Conservation (phyloP, 2,797 vertebrate species). For the Falco naumanni region DNA sequence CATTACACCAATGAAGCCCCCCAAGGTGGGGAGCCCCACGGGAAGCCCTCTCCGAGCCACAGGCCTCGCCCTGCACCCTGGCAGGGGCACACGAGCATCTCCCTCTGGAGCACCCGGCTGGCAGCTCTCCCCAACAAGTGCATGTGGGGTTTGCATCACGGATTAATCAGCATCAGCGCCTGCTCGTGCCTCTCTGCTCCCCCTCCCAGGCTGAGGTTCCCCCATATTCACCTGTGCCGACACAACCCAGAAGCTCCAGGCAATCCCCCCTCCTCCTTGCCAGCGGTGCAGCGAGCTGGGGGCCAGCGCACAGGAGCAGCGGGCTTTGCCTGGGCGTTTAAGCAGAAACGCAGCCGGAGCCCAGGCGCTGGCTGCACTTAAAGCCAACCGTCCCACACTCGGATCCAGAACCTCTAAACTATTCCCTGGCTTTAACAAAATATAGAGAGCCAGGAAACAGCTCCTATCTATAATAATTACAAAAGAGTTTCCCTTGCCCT, state of each 20-base stretch:
- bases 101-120: neutral
- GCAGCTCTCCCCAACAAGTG: neutral
- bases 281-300: neutral
- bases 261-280: neutral
- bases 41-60: neutral
- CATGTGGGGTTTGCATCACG: neutral
- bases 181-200: neutral
- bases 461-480: neutral
- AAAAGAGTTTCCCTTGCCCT: constrained; percentile 21
- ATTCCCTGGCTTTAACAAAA: neutral
- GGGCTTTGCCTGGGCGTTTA: neutral
- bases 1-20: rapidly evolving
- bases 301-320: neutral
- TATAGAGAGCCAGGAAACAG: neutral
- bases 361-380: neutral
- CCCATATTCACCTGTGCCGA: neutral
- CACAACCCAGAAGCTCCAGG: neutral
- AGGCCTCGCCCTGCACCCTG: neutral
- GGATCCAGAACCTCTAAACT: neutral
- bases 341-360: neutral
- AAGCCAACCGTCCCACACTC: neutral
- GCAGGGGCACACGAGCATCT: neutral
- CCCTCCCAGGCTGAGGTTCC: neutral
- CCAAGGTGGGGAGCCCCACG: rapidly evolving
- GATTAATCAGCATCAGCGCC: neutral